phyloP scores from a whole-genome alignment of 2,113 vertebrate genomes.

The Pygoscelis adeliae region DNA sequence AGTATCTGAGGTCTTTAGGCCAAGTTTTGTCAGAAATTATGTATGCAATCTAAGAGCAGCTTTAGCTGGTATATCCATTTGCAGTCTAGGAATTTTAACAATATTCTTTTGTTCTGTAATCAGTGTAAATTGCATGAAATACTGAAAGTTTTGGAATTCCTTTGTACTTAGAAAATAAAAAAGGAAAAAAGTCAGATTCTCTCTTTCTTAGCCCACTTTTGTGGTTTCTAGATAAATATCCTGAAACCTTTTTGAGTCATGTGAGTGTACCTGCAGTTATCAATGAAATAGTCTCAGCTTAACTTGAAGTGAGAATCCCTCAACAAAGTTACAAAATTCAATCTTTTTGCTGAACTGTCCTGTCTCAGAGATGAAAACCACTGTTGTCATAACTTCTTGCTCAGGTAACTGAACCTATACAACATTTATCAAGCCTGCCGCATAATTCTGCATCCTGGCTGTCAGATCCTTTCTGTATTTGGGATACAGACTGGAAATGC shows the following conservation, averaged over 20 bases:
- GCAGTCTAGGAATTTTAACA: neutral
- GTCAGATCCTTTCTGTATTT: neutral
- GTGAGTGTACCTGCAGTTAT: neutral
- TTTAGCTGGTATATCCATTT: neutral
- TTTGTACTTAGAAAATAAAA: neutral
- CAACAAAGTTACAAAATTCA: neutral
- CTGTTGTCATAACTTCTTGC: neutral
- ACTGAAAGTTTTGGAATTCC: neutral
- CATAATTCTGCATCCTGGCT: neutral
- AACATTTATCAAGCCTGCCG: neutral
- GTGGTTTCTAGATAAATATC: neutral
- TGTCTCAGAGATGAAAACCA: neutral
- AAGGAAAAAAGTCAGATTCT: neutral
- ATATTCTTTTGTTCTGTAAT: neutral
- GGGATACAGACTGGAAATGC: neutral
- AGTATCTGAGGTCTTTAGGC: neutral
- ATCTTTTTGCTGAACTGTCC: neutral
- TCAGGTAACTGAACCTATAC: neutral
- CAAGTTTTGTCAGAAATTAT: neutral
- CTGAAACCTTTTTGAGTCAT: neutral
- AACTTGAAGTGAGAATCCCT: neutral
- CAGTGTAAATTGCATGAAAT: neutral
- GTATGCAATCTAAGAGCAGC: neutral
- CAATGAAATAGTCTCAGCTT: neutral
- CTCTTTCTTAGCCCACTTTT: neutral